Evolutionary conservation across 1,140 invertebrate genomes (phyloP), one percentile per base, ranked within the genome.

Genomic region (Scaptomyza pallida): DNA sequence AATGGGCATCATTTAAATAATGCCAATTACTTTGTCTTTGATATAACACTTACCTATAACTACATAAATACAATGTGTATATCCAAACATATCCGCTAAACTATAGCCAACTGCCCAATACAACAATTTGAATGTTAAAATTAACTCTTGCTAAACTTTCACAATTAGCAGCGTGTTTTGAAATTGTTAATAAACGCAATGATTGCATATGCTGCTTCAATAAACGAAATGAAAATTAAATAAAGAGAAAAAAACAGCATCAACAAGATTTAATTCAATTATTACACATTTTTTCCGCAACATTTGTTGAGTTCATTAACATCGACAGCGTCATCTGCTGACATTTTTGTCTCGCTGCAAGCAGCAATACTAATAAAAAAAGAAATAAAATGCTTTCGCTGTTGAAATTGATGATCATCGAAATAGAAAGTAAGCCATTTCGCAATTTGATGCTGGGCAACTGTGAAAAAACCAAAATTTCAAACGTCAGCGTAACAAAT

Each of bases 121-220:
- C 65, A 70, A 78, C 65, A 70, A 78, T 75, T 82, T 68, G 37
- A 67, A 82, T 78, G 68, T 76, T n/a, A n/a, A 65, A 71, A 77
- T 86, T 81, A 19, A 26, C 52, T 37, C 43, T 12, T 59, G 71
- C 52, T 88, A 78, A 86, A 88, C 81, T 86, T 86, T 88, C 82
- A 82, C 82, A 86, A 76, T 81, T 79, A 76, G 68, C 52, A 51
- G 59, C 51, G 44, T 56, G 52, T 65, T 78, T 44, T 62, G 65
- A 78, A 78, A 82, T 78, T 78, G 19, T 59, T 48, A 19, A 61
- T 45, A 16, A 37, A 37, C 33, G 43, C 8, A 64, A 37, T 61
- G 37, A 30, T 30, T 55, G 50, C 57, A 52, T 40, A 35, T 50
- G 35, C 13, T n/a, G 23, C 41, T 23, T 5, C 5, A 33, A 13